phyloP scores from a whole-genome alignment of 2,797 vertebrate genomes.

The Melanotaenia nigrans region DNA sequence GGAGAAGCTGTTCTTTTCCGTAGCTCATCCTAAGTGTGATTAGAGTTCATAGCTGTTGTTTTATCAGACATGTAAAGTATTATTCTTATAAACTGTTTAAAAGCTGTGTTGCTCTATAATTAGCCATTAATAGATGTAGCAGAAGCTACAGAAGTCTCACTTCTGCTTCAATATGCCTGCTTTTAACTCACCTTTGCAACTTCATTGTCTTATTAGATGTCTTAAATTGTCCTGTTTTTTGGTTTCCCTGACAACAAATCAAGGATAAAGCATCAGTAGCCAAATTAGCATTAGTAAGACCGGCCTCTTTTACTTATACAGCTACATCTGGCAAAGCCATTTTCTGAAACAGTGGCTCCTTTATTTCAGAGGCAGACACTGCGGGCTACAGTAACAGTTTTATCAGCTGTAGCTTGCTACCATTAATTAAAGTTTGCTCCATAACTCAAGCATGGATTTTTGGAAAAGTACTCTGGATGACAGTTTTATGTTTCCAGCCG shows the following conservation, averaged over 20 bases:
- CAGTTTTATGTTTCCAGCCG: background rate
- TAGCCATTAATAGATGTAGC: slow-evolving; percentile 45
- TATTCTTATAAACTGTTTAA: slow-evolving; percentile 54
- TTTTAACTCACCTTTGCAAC: background rate
- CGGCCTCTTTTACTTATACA: background rate
- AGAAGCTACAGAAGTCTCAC: no score
- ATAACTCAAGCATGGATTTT: background rate
- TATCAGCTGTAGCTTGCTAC: background rate
- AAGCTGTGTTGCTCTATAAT: slow-evolving; percentile 64
- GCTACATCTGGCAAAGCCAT: background rate
- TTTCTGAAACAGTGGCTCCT: background rate
- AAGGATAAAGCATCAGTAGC: background rate
- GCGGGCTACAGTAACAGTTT: background rate
- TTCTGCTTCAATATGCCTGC: background rate
- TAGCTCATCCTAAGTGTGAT: slow-evolving; percentile 68
- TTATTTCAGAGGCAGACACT: background rate
- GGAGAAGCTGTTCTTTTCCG: slow-evolving; percentile 27
- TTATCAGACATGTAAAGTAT: slow-evolving; percentile 47
- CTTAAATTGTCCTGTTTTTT: background rate
- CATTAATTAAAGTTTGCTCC: background rate
- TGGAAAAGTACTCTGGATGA: background rate
- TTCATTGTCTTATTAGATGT: background rate
- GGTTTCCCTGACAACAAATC: background rate
- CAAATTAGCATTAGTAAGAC: background rate
- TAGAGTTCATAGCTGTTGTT: slow-evolving; percentile 70